A percentile compares a stretch with the other conserved stretches of the same genome.
These are phyloP conservation scores for Lepidocolaptes lacrymiger DNA, from an alignment of 2,797 vertebrate species.

Conservation along the genomic window DNA sequence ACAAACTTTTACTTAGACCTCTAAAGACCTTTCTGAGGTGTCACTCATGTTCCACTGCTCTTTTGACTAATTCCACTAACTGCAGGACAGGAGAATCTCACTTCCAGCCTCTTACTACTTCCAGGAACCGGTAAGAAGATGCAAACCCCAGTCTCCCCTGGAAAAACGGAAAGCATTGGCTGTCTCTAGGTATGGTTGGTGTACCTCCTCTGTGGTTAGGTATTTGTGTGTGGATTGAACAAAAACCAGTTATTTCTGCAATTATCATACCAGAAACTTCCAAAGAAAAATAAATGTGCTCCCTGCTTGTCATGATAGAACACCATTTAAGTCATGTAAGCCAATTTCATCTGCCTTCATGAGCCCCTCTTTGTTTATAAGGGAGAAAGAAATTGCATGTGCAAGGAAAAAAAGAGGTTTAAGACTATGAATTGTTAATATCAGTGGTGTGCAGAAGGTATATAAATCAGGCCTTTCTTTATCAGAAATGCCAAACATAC, in stretches of 20 bases:
- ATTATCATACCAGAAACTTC: background rate
- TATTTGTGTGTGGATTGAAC: background rate
- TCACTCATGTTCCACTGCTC: background rate
- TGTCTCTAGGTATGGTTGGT: background rate
- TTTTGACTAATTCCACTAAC: background rate
- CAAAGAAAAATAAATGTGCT: background rate
- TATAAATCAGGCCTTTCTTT: constrained; percentile 59
- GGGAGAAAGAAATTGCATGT: background rate
- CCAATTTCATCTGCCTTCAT: background rate
- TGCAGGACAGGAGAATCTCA: background rate
- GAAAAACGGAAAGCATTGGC: background rate
- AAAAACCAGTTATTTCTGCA: constrained; percentile 8
- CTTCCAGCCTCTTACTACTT: background rate
- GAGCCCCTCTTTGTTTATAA: background rate
- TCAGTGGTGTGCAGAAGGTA: background rate
- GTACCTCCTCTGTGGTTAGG: background rate
- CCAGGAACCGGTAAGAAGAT: background rate
- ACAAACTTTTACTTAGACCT: background rate
- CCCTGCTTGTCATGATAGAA: background rate
- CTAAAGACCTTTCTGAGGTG: background rate
- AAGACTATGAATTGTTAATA: constrained; percentile 22
- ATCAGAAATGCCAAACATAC: constrained; percentile 33
- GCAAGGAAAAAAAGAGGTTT: background rate
- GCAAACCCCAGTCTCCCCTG: background rate
- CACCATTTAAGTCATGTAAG: background rate